phyloP scores from a whole-genome alignment of 2,797 vertebrate genomes.

The Eurystomus glaucurus region DNA sequence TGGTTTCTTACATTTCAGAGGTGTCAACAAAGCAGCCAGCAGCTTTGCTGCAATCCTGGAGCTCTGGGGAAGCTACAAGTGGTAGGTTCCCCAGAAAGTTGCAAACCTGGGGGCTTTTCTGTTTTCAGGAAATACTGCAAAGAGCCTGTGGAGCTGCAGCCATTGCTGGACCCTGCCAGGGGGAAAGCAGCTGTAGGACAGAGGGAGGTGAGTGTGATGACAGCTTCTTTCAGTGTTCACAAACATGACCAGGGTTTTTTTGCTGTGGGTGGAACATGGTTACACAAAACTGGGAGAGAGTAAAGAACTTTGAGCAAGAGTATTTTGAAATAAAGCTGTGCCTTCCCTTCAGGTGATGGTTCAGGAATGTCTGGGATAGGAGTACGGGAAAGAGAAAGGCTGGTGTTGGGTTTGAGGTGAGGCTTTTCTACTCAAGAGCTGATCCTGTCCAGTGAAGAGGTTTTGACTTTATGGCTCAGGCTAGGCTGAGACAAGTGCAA shows the following conservation, averaged over 20 bases:
- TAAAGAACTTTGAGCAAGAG: neutral
- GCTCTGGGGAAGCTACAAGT: neutral
- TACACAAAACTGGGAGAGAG: neutral
- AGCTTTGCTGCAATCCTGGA: neutral
- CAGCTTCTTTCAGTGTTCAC: neutral
- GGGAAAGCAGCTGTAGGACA: neutral
- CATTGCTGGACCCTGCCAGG: neutral
- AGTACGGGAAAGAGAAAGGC: neutral
- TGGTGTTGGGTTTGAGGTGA: neutral
- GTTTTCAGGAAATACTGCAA: slow-evolving; percentile 72
- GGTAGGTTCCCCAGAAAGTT: neutral
- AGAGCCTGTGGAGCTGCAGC: slow-evolving; percentile 43
- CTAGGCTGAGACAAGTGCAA: neutral
- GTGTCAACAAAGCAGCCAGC: neutral
- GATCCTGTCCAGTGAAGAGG: neutral
- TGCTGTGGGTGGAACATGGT: neutral
- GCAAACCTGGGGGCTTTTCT: neutral
- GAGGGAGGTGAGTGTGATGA: slow-evolving; percentile 64
- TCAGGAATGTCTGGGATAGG: neutral
- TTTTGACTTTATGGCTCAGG: neutral
- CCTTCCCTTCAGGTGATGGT: neutral
- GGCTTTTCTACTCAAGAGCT: neutral
- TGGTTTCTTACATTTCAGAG: neutral
- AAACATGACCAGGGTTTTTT: neutral
- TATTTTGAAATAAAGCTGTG: neutral